Conservation (phyloP, 2,113 vertebrate species). For the Onychorhynchus coronatus region DNA sequence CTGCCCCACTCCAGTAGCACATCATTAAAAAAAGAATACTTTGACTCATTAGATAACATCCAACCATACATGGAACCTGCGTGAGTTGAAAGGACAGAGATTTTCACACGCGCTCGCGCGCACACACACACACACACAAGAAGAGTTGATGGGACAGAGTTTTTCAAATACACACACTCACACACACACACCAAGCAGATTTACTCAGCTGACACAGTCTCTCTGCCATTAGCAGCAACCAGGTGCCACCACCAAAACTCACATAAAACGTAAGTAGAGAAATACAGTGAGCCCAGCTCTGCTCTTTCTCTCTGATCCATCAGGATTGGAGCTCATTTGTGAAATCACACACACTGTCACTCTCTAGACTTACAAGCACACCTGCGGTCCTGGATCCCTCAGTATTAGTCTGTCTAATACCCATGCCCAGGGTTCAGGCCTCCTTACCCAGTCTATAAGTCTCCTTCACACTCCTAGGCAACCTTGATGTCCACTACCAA, state of each 20-base stretch:
- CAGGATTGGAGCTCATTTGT: background rate
- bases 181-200: background rate
- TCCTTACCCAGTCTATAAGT: background rate
- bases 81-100: background rate
- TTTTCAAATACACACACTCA: background rate
- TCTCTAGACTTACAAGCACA: background rate
- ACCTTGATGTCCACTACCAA: background rate
- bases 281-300: background rate
- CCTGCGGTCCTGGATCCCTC: background rate
- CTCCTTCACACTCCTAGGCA: background rate
- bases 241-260: background rate
- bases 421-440: background rate
- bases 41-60: background rate
- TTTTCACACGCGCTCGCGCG: background rate
- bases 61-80: background rate
- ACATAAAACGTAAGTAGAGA: background rate
- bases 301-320: background rate
- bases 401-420: background rate
- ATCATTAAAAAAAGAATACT: background rate
- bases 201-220: background rate
- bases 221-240: background rate
- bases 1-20: background rate
- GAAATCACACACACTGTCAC: background rate
- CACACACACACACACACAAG: fast-evolving
- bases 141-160: background rate